Evolutionary conservation across 37 sponge, comb jelly and placozoan genomes (phyloP), one percentile per base, ranked within the genome.

Genomic region (Tethya wilhelma): DNA sequence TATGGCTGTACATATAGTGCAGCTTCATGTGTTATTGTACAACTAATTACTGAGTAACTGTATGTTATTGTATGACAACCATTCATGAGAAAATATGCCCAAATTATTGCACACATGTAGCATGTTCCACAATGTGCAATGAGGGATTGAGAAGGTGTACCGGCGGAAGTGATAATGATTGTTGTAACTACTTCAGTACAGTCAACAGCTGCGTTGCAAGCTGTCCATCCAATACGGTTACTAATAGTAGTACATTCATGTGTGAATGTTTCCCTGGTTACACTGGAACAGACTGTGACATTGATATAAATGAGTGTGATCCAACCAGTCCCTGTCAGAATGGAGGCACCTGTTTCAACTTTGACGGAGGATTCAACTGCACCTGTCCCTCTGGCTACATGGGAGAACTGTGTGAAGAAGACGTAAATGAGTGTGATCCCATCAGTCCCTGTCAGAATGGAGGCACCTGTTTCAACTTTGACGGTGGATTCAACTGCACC

Each of bases 251-350:
- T n/a, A 25, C 12, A 4, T 84, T 71, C 44, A 38, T 38, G 56
- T 92, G 93, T 67, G 31, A 38, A 20, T 92, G 93, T 66, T 72
- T 63, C 1, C 64, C 81, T 0, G 84, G 75, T 11, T 84, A 71
- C 64, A 84, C 72, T 33, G 83, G 89, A 14, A 59, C 6, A 30
- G 38, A 31, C 30, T 88, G 89, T 74, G 44, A 17, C 23, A 40
- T 44, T 25, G 68, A 56, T 9, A 84, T 89, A 4, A 38, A 89
- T 76, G 67, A 78, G 2, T 90, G 90, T 77, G 53, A 19, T 28
- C 37, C 60, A 2, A 26, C 40, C 39, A 59, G 29, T 28, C 85
- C 73, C 14, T 89, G 90, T 33, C 41, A 38, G 40, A 87, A 87
- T 37, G 59, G 44, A 42, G 88, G 58, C 0, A 81, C 53, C 0